Evolutionary conservation across 1,140 invertebrate species (phyloP), one percentile per base, ranked within the genome.

Genomic region (Brachionus plicatilis): DNA sequence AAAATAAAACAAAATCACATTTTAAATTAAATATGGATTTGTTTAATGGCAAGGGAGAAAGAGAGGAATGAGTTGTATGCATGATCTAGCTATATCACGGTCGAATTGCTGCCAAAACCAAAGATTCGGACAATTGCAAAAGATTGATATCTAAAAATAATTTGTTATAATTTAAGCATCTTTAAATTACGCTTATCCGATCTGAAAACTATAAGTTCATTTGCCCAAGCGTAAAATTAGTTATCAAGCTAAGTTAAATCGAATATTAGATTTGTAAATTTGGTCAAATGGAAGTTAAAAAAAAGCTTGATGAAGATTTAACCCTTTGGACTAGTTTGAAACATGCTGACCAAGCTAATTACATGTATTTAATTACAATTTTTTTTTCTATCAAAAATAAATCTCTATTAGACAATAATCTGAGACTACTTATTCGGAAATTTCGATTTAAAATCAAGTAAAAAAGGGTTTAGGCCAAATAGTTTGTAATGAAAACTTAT

Each of bases 331-430:
- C 53, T 60, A 33, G 12, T 68, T 68, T 24, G 7, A 33, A 68
- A 33, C 33, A 68, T 68, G 27, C 29, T 33, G 66, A 72, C 37
- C 41, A 72, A 72, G 68, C 68, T 72, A 43, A 72, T 72, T 43
- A 43, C 41, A 33, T 33, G 0, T n/a, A 17, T 41, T 72, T 17
- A 17, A 20, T 6, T 3, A 43, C n/a, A 37, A 20, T 17, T 20
- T 43, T 17, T 72, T 33, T 11, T n/a, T 14, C 7, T 43, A 43
- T 72, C n/a, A 72, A 72, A 41, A 41, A 72, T 43, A 43, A 41
- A 72, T 37, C 68, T 72, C 47, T 72, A 72, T 72, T 72, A 41
- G 41, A 72, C 17, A 72, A 72, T 72, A 72, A 72, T 72, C 68
- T 72, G 33, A 43, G 68, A 72, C n/a, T 43, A 20, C 41, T 43